These are phyloP conservation scores for Trematomus loennbergii DNA, from an alignment of 2,113 vertebrate genomes.

Conservation along the genomic window DNA sequence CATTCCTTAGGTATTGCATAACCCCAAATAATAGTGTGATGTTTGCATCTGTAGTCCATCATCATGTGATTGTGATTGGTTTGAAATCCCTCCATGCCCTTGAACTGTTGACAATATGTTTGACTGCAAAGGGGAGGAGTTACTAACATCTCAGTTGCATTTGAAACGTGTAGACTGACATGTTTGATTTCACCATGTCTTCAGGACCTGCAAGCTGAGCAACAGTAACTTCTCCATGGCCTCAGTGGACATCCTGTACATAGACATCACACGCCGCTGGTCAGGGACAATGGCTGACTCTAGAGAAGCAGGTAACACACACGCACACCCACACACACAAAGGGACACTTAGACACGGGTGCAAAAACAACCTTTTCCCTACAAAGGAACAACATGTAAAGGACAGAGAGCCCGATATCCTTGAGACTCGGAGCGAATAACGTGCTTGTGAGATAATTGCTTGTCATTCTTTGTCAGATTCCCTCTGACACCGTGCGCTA, in stretches of 20 bases:
- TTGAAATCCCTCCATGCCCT: too few species aligned
- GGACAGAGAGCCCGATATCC: conserved; percentile 31
- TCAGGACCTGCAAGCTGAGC: conserved; percentile 94
- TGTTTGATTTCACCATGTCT: conserved; percentile 22
- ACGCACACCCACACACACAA: background rate
- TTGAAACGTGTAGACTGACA: background rate
- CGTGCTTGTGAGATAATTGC: conserved; percentile 58
- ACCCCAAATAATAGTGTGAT: too few species aligned
- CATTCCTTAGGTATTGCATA: too few species aligned
- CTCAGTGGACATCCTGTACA: conserved; percentile 95
- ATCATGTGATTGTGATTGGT: too few species aligned
- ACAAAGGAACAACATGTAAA: conserved; percentile 14
- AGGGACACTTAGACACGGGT: background rate
- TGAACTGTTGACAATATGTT: background rate
- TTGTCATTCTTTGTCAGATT: conserved; percentile 66
- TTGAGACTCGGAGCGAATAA: conserved; percentile 46
- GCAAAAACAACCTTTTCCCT: background rate
- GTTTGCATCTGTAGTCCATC: too few species aligned
- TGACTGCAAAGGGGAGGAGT: background rate
- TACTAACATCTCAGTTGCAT: background rate
- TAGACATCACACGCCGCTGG: conserved; percentile 96
- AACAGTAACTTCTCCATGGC: conserved; percentile 94
- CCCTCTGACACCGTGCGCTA: conserved; percentile 35
- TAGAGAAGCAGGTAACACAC: conserved; percentile 88
- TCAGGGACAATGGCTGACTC: conserved; percentile 85